Conservation (phyloP, 1,140 invertebrate genomes). For the Paraescarpia echinospica region DNA sequence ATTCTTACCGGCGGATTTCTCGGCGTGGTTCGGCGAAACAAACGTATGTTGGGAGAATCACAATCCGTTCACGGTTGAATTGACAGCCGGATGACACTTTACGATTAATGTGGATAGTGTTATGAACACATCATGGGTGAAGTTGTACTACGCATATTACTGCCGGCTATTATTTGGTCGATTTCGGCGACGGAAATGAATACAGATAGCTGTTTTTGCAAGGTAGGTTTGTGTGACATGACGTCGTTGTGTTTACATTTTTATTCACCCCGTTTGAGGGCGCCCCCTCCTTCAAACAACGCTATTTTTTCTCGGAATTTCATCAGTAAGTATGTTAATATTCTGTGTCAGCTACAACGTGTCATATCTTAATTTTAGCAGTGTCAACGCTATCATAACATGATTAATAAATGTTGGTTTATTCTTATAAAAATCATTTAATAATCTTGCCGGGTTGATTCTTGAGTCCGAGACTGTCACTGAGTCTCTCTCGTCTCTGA, state of each 20-base stretch:
- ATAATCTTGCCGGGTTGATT: too few relatives aligned
- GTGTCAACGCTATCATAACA: too few relatives aligned
- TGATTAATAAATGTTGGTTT: too few relatives aligned
- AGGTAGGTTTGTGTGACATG: not conserved
- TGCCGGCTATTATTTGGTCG: not conserved
- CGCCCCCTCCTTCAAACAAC: not conserved
- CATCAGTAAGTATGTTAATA: not conserved
- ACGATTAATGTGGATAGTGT: not conserved
- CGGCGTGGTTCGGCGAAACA: not conserved
- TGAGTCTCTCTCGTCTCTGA: too few relatives aligned
- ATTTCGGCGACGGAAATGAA: not conserved
- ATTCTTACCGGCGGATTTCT: not conserved
- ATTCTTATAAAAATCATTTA: too few relatives aligned
- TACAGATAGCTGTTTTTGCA: not conserved
- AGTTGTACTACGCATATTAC: not conserved
- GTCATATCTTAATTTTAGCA: not conserved
- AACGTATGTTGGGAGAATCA: not conserved
- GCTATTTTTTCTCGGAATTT: not conserved
- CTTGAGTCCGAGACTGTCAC: too few relatives aligned
- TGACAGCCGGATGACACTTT: not conserved
- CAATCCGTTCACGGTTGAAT: not conserved
- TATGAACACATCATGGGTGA: not conserved
- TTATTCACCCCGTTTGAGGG: not conserved
- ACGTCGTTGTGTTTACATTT: not conserved
- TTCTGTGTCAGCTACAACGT: not conserved